Evolutionary conservation across 2,797 vertebrate species (phyloP).

Genomic region (Gymnothorax javanicus): DNA sequence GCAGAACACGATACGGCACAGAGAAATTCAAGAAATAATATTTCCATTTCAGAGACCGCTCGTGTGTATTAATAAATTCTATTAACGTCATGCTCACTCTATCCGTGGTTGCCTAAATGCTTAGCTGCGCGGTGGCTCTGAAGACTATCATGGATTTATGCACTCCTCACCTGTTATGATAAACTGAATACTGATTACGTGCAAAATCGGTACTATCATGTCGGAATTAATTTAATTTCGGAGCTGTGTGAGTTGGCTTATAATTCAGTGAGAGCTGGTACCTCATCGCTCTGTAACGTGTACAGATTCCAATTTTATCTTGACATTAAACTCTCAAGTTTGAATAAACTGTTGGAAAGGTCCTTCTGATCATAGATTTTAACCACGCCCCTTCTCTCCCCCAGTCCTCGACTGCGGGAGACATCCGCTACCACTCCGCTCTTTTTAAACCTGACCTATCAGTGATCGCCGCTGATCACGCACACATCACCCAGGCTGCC

Average conservation of each 20-base stretch:
- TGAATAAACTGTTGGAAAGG: conserved; percentile 6
- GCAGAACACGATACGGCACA: background rate
- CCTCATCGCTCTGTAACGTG: background rate
- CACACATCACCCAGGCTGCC: background rate
- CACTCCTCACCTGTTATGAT: background rate
- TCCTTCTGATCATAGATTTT: background rate
- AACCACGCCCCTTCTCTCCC: background rate
- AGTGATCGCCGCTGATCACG: background rate
- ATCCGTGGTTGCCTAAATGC: background rate
- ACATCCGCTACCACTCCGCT: background rate
- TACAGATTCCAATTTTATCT: background rate
- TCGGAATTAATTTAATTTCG: background rate
- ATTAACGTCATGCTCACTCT: background rate
- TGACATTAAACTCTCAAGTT: background rate
- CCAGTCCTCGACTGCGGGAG: background rate
- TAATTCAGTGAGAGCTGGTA: background rate
- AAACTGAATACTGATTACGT: background rate
- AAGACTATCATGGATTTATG: background rate
- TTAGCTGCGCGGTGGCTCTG: background rate
- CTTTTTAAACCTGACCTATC: conserved; percentile 1
- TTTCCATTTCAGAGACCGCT: background rate
- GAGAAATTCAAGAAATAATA: background rate
- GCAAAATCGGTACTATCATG: background rate
- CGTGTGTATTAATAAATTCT: background rate
- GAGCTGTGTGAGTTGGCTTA: background rate